Evolutionary conservation across 1,140 invertebrate genomes (phyloP), one percentile per base, ranked within the genome.

Genomic region (Aphis craccivora): DNA sequence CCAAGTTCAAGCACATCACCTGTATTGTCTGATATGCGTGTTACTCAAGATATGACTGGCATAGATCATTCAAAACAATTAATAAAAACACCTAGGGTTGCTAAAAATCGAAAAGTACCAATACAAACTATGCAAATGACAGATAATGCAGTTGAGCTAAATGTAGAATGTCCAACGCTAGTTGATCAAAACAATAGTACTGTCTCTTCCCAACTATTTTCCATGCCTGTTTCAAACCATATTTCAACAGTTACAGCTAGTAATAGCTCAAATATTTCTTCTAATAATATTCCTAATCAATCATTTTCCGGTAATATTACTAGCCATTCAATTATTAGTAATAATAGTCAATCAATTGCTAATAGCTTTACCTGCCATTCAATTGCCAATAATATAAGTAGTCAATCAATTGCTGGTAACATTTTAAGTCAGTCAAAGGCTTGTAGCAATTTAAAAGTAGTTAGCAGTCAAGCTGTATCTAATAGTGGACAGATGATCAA

Each of bases 1-100:
- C 81, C n/a, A 20, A 93, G 91, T 84, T 93, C 91, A 20, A 93
- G 91, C 40, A 93, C 76, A 40, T 93, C 91, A 30, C 91, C 91
- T 20, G 91, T 93, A 0, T 84, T 93, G 35, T n/a, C 76, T n/a
- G 91, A 93, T 40, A 53, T 84, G 25, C 81, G 45, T 22, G 48
- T n/a, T 11, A 37, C 35, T 8, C 67, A 93, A 84, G 91, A 93
- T 9, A 83, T 92, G 6, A 43, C n/a, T 18, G 14, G 23, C 7
- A 37, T 53, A 40, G 81, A 93, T 0, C 40, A 86, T 51, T 93
- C 84, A 51, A 93, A 84, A 93, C 45, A 40, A 30, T 18, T 25
- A 30, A 40, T 51, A 3, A 93, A 93, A 93, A 20, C n/a, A 40
- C n/a, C 91, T 20, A 20, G 40, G 14, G 25, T 30, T 30, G 43